These are phyloP conservation scores for Asteroscopus sphinx DNA, from an alignment of 2,888 invertebrate species.

Conservation along the genomic window DNA sequence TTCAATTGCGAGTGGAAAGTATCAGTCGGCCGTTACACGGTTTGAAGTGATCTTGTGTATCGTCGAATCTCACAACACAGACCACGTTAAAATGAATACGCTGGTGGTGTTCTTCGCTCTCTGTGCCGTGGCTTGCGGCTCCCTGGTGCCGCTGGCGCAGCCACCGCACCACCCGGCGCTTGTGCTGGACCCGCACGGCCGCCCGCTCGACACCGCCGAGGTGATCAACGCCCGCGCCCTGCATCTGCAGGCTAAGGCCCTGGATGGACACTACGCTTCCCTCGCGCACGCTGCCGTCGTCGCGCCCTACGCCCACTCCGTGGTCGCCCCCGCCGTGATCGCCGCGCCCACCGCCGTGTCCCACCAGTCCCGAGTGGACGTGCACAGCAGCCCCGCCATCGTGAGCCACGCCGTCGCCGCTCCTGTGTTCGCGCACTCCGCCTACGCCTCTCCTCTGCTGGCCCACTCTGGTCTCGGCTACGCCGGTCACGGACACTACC, in stretches of 20 bases:
- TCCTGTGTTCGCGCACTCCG: conserved; percentile 19
- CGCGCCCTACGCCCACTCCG: conserved; percentile 68
- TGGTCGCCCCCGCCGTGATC: conserved; percentile 60
- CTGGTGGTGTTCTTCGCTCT: conserved; percentile 91
- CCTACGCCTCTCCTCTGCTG: conserved; percentile 45
- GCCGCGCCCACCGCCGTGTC: conserved; percentile 66
- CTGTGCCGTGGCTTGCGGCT: conserved; percentile 89
- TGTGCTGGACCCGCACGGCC: conserved; percentile 85
- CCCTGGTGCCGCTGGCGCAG: conserved; percentile 82
- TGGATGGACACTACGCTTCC: conserved; percentile 76
- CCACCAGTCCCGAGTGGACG: conserved; percentile 77
- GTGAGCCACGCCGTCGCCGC: conserved; percentile 61
- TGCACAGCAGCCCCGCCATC: conserved; percentile 69
- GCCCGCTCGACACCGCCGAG: conserved; percentile 86
- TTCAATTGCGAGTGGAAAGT: conserved; percentile 63
- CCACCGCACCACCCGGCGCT: conserved; percentile 82
- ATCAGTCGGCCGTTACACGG: conserved; percentile 72
- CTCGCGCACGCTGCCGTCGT: conserved; percentile 65
- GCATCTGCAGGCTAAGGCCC: conserved; percentile 85
- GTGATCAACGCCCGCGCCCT: conserved; percentile 85
- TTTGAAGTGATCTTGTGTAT: conserved; percentile 80
- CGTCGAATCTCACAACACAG: conserved; percentile 70
- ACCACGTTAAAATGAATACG: conserved; percentile 77
- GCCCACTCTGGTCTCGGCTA: conserved; percentile 59
- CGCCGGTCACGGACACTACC: conserved; percentile 68